Base-by-base conservation (phyloP, 2,113 vertebrate genomes). In the Clinocottus analis region DNA sequence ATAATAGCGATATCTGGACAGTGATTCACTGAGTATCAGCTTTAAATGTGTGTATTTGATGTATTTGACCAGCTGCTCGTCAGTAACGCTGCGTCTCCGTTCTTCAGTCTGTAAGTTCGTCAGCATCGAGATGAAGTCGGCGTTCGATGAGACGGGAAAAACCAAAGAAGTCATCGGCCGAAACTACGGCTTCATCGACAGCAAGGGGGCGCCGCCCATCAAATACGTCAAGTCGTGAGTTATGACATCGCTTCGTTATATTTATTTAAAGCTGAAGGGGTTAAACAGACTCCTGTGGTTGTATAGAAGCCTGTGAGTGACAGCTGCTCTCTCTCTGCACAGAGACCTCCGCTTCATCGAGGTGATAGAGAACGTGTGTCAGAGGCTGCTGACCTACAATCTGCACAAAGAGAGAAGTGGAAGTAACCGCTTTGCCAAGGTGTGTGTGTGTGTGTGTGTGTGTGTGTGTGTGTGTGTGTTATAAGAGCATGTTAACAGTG, bases 371-470 rank as follows among this genome's bases (percentile, higher is more conserved):
- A 98, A 96, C 72, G 97, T 99, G 72, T 99, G 98, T 90, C 96
- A 98, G 84, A 92, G 97, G 82, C 95, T 99, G n/a, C 78, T 98
- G 93, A 95, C 95, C 71, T 99, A 99, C 82, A 99, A 96, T 77
- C 93, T 99, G 83, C 98, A 99, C 93, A 99, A 99, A 84, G 98
- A 99, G 90, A 95, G 98, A 71, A 90, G 86, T 0, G 98, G 98
- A 75, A 99, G 98, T 69, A 99, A 99, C 92, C 96, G 98, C 69
- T 99, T 99, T 0, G 98, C 98, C 70, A 99, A 99, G 97, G 98
- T 99, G 86, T 81, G 2, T 25, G 23, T 64, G 33, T 55, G 41
- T 31, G 1, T n/a, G 2, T 21, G 33, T 35, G 33, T 35, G 33
- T 35, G 33, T 35, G 33, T 16, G 5, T 35, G 33, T 37, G n/a